Evolutionary conservation across 2,113 vertebrate species (phyloP).

Genomic region (Sus scrofa): DNA sequence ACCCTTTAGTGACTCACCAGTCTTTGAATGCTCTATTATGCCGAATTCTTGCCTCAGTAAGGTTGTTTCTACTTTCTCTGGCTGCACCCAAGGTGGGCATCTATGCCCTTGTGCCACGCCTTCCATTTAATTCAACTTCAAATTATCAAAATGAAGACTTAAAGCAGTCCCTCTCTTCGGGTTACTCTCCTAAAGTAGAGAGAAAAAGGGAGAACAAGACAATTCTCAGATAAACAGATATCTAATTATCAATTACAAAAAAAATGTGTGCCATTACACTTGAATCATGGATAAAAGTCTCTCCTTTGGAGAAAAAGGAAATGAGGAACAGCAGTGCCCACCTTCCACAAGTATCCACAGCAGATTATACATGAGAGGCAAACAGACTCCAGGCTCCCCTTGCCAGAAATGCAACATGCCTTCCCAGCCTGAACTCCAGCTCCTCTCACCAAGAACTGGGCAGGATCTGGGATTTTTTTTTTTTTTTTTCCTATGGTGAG

Average conservation of each 20-base stretch:
- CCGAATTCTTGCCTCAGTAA: neutral
- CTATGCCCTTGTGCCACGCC: neutral
- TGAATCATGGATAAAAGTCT: neutral
- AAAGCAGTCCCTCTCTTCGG: neutral
- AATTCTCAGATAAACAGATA: neutral
- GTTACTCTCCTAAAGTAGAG: neutral
- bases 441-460: neutral
- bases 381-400: neutral
- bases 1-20: neutral
- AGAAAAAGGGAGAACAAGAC: neutral
- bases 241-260: neutral
- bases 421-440: neutral
- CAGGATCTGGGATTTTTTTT: neutral
- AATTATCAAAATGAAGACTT: neutral
- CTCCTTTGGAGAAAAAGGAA: neutral
- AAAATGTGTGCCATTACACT: neutral
- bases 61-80: neutral
- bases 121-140: neutral
- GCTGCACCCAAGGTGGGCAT: neutral
- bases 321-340: neutral
- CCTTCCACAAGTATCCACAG: neutral
- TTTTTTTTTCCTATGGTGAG: neutral
- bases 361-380: neutral
- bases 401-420: neutral
- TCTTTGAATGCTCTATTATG: neutral